Evolutionary conservation across 2,888 invertebrate species (phyloP).

Genomic region (Phaonia tiefii): DNA sequence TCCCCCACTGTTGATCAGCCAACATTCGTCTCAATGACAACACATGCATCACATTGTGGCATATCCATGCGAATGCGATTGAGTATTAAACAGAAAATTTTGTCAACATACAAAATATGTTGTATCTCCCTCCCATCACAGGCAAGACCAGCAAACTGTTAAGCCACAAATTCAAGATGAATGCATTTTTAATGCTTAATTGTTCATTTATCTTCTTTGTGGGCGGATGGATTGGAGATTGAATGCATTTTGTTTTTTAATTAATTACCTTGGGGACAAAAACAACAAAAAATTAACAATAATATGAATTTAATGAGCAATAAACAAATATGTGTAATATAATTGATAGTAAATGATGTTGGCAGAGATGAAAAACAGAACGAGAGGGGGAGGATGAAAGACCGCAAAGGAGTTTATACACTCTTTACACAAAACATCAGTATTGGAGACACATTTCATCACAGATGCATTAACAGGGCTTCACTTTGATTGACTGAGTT

Average conservation of each 20-base stretch:
- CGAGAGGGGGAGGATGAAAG: background rate
- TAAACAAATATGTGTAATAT: constrained; percentile 26
- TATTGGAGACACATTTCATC: background rate
- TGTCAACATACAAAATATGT: too few relatives aligned
- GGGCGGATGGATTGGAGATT: constrained; percentile 2
- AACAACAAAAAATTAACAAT: constrained; percentile 41
- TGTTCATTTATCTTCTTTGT: constrained; percentile 47
- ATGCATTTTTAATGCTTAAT: constrained; percentile 59
- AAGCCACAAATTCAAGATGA: constrained; percentile 58
- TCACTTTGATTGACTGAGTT: background rate
- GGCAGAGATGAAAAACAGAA: background rate
- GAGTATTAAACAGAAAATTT: too few relatives aligned
- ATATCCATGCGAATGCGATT: too few relatives aligned
- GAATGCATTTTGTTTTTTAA: constrained; percentile 13
- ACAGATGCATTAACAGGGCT: constrained; percentile 15
- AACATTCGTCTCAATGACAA: too few relatives aligned
- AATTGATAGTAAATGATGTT: constrained; percentile 14
- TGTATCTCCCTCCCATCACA: too few relatives aligned
- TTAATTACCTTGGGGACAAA: constrained; percentile 52
- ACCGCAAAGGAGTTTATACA: constrained; percentile 9
- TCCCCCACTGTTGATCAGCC: too few relatives aligned
- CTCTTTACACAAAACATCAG: background rate
- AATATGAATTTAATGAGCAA: constrained; percentile 53
- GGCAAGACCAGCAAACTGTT: constrained; percentile 12
- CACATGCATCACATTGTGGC: too few relatives aligned